Evolutionary conservation across 2,888 invertebrate genomes (phyloP).

Genomic region (Torymus texanus): DNA sequence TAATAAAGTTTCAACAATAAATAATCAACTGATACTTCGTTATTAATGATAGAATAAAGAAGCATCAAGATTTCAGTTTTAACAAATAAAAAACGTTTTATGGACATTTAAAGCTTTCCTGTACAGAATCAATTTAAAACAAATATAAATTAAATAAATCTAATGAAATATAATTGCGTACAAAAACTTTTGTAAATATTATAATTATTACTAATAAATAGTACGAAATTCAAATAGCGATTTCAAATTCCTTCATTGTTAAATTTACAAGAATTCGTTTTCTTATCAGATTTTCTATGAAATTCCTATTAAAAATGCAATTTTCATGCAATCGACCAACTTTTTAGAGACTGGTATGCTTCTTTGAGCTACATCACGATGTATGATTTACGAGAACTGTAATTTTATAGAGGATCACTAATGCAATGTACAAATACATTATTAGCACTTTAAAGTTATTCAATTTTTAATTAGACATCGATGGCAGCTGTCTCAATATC

Average conservation of each 20-base stretch:
- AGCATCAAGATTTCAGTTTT: constrained; percentile 16
- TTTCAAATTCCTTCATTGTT: constrained; percentile 37
- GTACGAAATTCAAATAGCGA: constrained; percentile 41
- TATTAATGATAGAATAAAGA: constrained; percentile 30
- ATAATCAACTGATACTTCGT: constrained; percentile 36
- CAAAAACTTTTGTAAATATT: constrained; percentile 35
- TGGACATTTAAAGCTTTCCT: constrained; percentile 4
- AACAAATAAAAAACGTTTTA: constrained; percentile 32
- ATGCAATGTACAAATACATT: constrained; percentile 53
- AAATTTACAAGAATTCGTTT: constrained; percentile 43
- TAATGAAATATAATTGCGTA: constrained; percentile 45
- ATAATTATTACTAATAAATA: constrained; percentile 36
- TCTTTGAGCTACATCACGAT: neutral
- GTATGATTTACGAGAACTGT: constrained; percentile 5
- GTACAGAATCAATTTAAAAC: constrained; percentile 4
- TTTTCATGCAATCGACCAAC: constrained; percentile 2
- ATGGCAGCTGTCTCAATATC: constrained; percentile 71
- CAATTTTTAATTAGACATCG: constrained; percentile 64
- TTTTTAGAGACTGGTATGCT: constrained; percentile 12
- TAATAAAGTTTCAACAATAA: constrained; percentile 32
- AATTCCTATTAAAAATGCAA: constrained; percentile 51
- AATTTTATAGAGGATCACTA: constrained; percentile 39
- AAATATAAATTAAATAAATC: constrained; percentile 36
- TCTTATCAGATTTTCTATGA: constrained; percentile 35
- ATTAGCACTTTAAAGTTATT: constrained; percentile 23